Percentiles rank a stretch among this genome's conserved stretches.
phyloP scores from a whole-genome alignment of 2,797 vertebrate species.

The Harpagifer antarcticus region DNA sequence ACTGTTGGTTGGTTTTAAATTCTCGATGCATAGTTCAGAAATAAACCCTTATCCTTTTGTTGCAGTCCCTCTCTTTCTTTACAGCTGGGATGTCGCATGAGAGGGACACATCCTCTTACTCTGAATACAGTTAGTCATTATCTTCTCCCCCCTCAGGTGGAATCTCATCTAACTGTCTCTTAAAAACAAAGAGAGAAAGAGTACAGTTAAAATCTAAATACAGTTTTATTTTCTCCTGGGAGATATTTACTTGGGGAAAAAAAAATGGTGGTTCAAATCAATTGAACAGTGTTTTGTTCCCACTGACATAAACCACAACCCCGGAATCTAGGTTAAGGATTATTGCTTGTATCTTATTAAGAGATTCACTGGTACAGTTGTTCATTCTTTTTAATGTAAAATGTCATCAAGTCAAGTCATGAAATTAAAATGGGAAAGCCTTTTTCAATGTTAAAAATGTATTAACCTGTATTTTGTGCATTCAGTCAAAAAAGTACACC shows the following conservation, averaged over 20 bases:
- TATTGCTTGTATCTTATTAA: conserved; percentile 25
- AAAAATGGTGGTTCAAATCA: conserved; percentile 33
- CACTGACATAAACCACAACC: conserved; percentile 50
- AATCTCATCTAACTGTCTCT: conserved; percentile 69
- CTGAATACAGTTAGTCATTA: conserved; percentile 49
- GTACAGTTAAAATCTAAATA: conserved; percentile 55
- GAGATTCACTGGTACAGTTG: conserved; percentile 6
- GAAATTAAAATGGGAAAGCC: too few relatives aligned
- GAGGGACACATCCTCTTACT: conserved; percentile 33
- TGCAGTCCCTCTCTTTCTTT: conserved; percentile 29
- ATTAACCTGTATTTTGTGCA: not conserved
- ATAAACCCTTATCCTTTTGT: conserved; percentile 32
- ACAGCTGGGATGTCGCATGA: conserved; percentile 32
- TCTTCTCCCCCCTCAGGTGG: conserved; percentile 22
- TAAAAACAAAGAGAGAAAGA: conserved; percentile 37
- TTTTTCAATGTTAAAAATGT: not conserved
- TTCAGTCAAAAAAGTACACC: not conserved
- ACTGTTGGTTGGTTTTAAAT: conserved; percentile 12
- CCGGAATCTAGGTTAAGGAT: conserved; percentile 38
- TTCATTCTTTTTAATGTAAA: not conserved
- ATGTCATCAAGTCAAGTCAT: too few relatives aligned
- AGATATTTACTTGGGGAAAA: conserved; percentile 43
- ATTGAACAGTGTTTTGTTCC: conserved; percentile 18
- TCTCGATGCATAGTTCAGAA: conserved; percentile 34
- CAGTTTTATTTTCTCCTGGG: conserved; percentile 37